Evolutionary conservation across 2,113 vertebrate genomes (phyloP).

Genomic region (Polypterus bichir): DNA sequence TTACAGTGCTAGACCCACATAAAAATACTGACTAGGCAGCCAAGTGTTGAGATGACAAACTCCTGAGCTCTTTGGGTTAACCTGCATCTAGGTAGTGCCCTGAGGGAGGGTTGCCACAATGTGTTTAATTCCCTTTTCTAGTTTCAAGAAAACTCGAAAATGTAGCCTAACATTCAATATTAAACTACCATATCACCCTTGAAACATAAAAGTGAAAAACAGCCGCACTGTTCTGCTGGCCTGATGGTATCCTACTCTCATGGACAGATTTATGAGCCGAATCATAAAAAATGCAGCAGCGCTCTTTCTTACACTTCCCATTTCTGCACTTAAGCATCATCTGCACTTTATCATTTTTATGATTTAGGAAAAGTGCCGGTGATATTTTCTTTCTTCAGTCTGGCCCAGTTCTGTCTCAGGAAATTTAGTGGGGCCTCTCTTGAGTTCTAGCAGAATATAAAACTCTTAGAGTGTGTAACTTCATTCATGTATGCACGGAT

Average conservation of each 20-base stretch:
- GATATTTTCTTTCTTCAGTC: not conserved
- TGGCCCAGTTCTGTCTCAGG: conserved; percentile 7
- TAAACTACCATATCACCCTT: no score
- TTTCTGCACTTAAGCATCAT: conserved; percentile 1
- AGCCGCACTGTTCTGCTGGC: conserved; percentile 4
- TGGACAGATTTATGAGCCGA: not conserved
- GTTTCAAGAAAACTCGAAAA: no score
- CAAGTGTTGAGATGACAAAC: no score
- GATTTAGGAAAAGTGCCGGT: not conserved
- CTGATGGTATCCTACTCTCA: not conserved
- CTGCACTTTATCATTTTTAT: not conserved
- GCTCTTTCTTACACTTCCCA: conserved; percentile 1
- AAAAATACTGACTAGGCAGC: no score
- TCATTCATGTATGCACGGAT: not conserved
- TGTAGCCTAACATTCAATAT: no score
- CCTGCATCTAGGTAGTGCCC: no score
- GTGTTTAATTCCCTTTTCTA: no score
- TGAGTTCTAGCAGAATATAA: not conserved
- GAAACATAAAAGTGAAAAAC: no score
- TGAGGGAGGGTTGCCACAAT: no score
- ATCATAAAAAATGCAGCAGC: conserved; percentile 2
- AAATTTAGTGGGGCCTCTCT: conserved; percentile 1
- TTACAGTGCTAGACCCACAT: no score
- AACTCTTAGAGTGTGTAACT: not conserved
- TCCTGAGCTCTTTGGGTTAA: no score